These are phyloP conservation scores for Gulo gulo DNA, from an alignment of 2,113 vertebrate species.

Conservation along the genomic window DNA sequence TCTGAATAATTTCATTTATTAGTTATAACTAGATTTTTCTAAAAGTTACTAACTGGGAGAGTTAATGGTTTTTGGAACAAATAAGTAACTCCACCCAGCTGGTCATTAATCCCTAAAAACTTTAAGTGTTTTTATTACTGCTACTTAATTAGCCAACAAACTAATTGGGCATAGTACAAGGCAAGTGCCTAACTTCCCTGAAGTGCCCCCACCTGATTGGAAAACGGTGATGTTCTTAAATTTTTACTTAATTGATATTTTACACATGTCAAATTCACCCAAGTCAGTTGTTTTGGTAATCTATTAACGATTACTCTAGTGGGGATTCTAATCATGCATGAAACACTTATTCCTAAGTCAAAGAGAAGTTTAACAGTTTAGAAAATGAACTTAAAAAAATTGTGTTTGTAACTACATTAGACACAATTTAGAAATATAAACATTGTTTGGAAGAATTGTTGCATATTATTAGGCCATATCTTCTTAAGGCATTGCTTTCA, in stretches of 20 bases:
- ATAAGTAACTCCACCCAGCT: not conserved
- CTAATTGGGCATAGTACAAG: not conserved
- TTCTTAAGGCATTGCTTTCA: not conserved
- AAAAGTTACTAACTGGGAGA: not conserved
- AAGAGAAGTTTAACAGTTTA: not conserved
- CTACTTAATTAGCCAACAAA: not conserved
- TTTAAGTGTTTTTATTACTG: not conserved
- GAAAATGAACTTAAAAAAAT: not conserved
- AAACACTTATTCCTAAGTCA: not conserved
- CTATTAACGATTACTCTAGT: not conserved
- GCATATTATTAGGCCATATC: not conserved
- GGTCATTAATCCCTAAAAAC: not conserved
- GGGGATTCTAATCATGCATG: not conserved
- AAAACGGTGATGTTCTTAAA: not conserved
- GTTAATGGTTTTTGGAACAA: not conserved
- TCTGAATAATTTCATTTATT: not conserved
- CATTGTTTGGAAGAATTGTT: not conserved
- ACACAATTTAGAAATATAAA: not conserved
- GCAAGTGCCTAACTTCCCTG: not conserved
- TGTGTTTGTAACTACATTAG: not conserved
- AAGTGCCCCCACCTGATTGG: not conserved
- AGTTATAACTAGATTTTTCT: not conserved
- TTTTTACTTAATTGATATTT: conserved; percentile 15
- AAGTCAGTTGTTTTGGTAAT: not conserved
- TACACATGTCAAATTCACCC: not conserved